Conservation (phyloP, 2,113 vertebrate species). For the Guaruba guarouba region DNA sequence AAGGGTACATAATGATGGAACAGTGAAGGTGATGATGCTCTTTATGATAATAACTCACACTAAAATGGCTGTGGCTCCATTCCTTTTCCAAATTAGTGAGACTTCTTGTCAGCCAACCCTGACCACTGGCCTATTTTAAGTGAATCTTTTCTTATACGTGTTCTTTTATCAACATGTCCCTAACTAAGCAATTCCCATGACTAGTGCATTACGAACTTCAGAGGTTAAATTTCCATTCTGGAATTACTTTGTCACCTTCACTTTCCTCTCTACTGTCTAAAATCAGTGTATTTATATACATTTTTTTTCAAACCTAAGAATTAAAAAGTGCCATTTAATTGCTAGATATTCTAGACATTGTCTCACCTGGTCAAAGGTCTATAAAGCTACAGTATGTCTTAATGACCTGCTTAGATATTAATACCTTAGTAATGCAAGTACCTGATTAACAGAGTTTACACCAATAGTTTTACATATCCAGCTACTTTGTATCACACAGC, state of each 20-base stretch:
- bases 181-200: neutral
- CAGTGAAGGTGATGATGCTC: neutral
- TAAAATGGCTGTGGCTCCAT: neutral
- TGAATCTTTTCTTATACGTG: neutral
- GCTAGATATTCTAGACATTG: neutral
- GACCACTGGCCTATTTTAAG: neutral
- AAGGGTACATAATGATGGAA: neutral
- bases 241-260: neutral
- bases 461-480: neutral
- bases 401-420: neutral
- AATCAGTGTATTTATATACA: neutral
- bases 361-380: neutral
- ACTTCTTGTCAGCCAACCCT: neutral
- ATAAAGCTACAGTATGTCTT: neutral
- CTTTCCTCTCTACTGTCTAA: neutral
- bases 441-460: neutral
- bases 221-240: neutral
- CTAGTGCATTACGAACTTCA: neutral
- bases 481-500: neutral
- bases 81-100: neutral
- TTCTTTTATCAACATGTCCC: neutral
- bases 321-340: neutral
- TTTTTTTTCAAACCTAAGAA: neutral
- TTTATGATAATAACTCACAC: neutral
- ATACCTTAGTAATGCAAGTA: neutral